phyloP scores from a whole-genome alignment of 2,888 invertebrate species.

The Acheta domesticus region DNA sequence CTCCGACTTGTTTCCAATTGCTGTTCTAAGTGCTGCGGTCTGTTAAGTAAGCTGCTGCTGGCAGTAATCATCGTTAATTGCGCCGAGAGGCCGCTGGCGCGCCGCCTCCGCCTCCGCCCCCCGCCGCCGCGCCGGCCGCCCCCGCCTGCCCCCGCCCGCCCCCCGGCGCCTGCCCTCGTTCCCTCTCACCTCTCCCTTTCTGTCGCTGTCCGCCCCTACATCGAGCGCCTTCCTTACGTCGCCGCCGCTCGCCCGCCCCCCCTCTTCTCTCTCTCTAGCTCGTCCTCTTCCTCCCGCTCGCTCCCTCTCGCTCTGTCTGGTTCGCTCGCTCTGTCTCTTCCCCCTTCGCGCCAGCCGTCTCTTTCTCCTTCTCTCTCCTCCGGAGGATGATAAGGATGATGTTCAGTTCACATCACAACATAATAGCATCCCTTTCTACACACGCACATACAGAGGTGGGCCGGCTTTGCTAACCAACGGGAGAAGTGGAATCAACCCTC shows the following conservation, averaged over 20 bases:
- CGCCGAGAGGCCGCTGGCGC: slow-evolving; percentile 18
- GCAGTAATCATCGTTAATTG: slow-evolving; percentile 33
- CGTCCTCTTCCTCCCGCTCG: slow-evolving; percentile 30
- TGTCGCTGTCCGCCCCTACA: no score
- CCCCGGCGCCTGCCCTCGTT: slow-evolving; percentile 33
- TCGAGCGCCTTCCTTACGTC: no score
- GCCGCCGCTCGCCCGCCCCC: slow-evolving; percentile 19
- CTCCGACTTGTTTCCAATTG: slow-evolving; percentile 5
- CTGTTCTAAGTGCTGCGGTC: slow-evolving; percentile 18
- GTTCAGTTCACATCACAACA: slow-evolving; percentile 27
- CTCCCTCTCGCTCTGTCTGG: neutral
- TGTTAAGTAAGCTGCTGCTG: slow-evolving; percentile 18
- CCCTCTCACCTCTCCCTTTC: slow-evolving; percentile 21
- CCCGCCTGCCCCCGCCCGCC: slow-evolving; percentile 24
- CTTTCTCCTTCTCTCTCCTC: neutral
- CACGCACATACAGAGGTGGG: slow-evolving; percentile 25
- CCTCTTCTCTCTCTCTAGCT: slow-evolving; percentile 25
- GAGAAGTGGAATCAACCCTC: slow-evolving; percentile 26
- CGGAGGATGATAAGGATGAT: slow-evolving; percentile 23
- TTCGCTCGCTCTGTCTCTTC: neutral
- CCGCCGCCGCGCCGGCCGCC: slow-evolving; percentile 27
- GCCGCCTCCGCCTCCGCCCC: slow-evolving; percentile 23
- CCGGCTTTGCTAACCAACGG: slow-evolving; percentile 5
- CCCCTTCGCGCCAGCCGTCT: neutral
- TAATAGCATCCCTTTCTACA: slow-evolving; percentile 24